Base-by-base conservation (phyloP, 2,888 invertebrate genomes). In the Erynnis tages region DNA sequence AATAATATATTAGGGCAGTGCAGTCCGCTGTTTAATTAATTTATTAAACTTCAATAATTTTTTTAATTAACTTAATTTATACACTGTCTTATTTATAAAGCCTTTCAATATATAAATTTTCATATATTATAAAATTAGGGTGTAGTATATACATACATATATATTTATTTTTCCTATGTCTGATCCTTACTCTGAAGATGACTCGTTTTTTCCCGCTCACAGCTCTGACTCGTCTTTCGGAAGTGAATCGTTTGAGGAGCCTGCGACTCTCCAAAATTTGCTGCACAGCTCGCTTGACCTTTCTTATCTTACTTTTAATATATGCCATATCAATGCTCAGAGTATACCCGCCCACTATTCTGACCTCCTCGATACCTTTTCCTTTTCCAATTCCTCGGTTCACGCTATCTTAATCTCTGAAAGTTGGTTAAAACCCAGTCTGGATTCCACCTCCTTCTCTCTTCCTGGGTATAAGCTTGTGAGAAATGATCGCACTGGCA, bases 331-430 rank as follows among this genome's bases (percentile, higher is more conserved):
- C 1, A 37, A 37, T 10, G 21, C 19, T n/a, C 37, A 37, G 5
- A 37, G 37, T 6, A 21, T 37, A 10, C 37, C 37, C 5, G 7
- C 37, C 2, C 37, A 37, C 5, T 10, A 16, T n/a, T 2, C 13
- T 8, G 21, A 38, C 2, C 37, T 38, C 6, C 37, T 37, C 2
- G 19, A 37, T 11, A 37, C 37, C 10, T 37, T 37, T 7, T 10
- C 19, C 5, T 4, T n/a, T 37, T 3, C 13, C n/a, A n/a, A n/a
- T 1, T 19, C 35, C 5, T 2, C 13, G 4, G 8, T 37, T 7
- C 37, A 37, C 19, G 37, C 19, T n/a, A 19, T 37, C 10, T 17
- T 35, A 10, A 37, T 37, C 5, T 37, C 37, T 37, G 37, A 37
- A 37, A 37, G 37, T 14, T 37, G 37, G 37, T 5, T 37, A 1